These are phyloP conservation scores for Lagodon rhomboides DNA, from an alignment of 2,797 vertebrate genomes.

Conservation along the genomic window DNA sequence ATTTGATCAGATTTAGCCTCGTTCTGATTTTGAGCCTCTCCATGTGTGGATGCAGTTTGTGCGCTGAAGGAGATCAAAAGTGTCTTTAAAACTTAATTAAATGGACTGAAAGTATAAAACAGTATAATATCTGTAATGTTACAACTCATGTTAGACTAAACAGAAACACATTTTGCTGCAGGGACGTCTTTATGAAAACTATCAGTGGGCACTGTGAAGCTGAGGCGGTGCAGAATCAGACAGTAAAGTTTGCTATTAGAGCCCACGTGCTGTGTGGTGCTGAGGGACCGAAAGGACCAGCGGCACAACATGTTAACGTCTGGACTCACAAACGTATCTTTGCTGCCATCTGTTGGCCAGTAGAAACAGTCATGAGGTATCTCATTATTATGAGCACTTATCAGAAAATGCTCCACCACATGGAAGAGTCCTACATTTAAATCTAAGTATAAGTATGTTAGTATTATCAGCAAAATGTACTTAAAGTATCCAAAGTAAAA, in stretches of 20 bases:
- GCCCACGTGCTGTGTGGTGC: constrained; percentile 76
- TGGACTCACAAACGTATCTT: constrained; percentile 33
- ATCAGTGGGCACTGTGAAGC: not conserved
- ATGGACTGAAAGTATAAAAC: not conserved
- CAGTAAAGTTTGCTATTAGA: constrained; percentile 39
- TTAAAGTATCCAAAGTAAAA: too few species aligned
- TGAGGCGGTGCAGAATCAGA: constrained; percentile 13
- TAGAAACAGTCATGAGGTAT: not conserved
- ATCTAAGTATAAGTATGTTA: too few species aligned
- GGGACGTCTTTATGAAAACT: not conserved
- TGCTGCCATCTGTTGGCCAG: constrained; percentile 87
- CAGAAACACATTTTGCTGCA: not conserved
- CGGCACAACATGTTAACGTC: constrained; percentile 62
- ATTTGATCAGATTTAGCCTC: not conserved
- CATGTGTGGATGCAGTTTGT: not conserved
- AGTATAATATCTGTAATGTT: not conserved
- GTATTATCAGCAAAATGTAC: too few species aligned
- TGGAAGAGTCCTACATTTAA: too few species aligned
- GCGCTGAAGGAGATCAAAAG: not conserved
- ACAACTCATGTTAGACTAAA: not conserved
- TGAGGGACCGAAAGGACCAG: constrained; percentile 88
- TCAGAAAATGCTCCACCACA: too few species aligned
- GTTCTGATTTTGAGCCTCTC: constrained; percentile 5
- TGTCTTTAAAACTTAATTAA: not conserved
- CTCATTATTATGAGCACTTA: not conserved